Base-by-base conservation (phyloP, 2,797 vertebrate species). In the Enteromius viviparus region DNA sequence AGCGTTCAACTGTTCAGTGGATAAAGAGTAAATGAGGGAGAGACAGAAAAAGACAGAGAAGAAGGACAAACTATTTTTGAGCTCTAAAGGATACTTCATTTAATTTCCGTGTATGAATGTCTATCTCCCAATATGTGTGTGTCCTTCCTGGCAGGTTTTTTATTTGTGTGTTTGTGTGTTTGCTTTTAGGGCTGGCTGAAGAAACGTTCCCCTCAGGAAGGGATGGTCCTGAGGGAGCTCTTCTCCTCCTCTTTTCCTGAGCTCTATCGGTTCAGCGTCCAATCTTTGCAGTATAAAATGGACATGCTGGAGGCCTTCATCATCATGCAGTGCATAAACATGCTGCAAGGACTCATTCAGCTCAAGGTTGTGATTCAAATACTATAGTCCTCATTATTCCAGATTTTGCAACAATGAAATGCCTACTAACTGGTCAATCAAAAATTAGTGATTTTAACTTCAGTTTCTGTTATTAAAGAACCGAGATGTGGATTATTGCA, bases 231-330 rank as follows among this genome's bases (percentile, higher is more conserved):
- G 17, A 93, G 94, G 62, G 92, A 92, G 7, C 92, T 99, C 34
- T 99, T 97, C 86, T 91, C 94, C 0, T 89, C 91, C 0, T 97
- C 95, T 0, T 99, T 99, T 87, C 90, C 95, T 0, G 95, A 96
- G n/a, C 90, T 99, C 58, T 95, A 96, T 64, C 88, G 81, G 83
- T 98, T 96, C 91, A 95, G 95, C 40, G 32, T 94, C 74, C 98
- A 98, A 89, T 95, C 93, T 51, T 88, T 99, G 55, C 96, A 97
- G 68, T 94, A 91, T 84, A 97, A 97, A 92, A 97, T 95, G 88
- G 96, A 99, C 82, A 92, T 97, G 93, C 51, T 99, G 11, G 98
- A 99, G 89, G 96, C 96, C 81, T 99, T 98, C 90, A 94, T 99
- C 79, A 95, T 99, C 89, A 95, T 92, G 91, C 98, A 99, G 89